Base-by-base conservation (phyloP, 2,113 vertebrate species). In the Cathartes aura region DNA sequence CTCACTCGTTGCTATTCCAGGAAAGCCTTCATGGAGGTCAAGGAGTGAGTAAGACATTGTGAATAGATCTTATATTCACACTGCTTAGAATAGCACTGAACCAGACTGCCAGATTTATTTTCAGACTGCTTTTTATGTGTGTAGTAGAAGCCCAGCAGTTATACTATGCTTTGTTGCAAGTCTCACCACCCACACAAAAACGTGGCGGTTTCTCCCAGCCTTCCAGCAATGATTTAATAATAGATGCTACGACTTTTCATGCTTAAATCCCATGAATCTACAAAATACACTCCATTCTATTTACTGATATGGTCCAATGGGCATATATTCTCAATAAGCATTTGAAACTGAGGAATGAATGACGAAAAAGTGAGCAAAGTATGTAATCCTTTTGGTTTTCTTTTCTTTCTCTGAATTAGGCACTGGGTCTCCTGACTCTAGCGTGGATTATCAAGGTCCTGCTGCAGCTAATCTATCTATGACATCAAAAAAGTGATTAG, bases 141-240 rank as follows among this genome's bases (percentile, higher is more conserved):
- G 91, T 91, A 90, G 78, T 60, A 94, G 84, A 87, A 95, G 50
- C 96, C 85, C 84, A 91, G 89, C 91, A 96, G 82, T 95, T 94
- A 96, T 85, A 96, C 78, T 95, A 94, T 89, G 90, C 89, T 96
- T 96, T 96, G 96, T 93, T 97, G 91, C 89, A 86, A 96, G 87
- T 95, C 94, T 97, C 94, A 83, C 87, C 82, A 78, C 94, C 96
- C 93, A 91, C 94, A 92, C 79, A 86, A 83, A 97, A 96, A 91
- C 5, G 59, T 75, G 91, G 93, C 0, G 7, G 89, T 81, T 96
- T 93, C 81, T 96, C 84, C 89, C 84, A 82, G 85, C 82, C 71
- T 94, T 94, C 90, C 85, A 96, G 93, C 90, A 93, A 90, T 29
- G 71, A 93, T 90, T 97, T 96, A 97, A 95, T 97, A 97, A 97